Percentiles rank a stretch among this genome's conserved stretches.
phyloP scores from a whole-genome alignment of 2,888 invertebrate genomes.

The Drosophila nr. perissopoda region DNA sequence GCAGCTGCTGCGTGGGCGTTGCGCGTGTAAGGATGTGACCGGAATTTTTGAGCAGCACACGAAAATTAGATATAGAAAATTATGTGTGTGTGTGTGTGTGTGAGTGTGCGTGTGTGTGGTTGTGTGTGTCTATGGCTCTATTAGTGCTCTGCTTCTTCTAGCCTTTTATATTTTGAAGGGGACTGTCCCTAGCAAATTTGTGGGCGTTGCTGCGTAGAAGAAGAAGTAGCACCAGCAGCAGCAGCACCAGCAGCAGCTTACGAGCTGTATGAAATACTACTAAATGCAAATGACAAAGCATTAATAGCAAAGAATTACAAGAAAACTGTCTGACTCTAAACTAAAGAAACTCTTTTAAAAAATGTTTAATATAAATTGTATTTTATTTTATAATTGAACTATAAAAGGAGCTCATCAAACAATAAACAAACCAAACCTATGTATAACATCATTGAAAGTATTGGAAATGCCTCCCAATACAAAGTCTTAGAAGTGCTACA shows the following conservation, averaged over 20 bases:
- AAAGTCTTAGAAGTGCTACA: too few species aligned
- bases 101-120: conserved; percentile 3
- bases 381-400: neutral
- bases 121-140: conserved; percentile 51
- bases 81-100: conserved; percentile 10
- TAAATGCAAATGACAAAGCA: conserved; percentile 25
- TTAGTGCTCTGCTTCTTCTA: conserved; percentile 41
- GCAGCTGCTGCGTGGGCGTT: conserved; percentile 66
- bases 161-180: conserved; percentile 22
- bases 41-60: conserved; percentile 76
- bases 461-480: neutral
- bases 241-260: neutral
- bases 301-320: neutral
- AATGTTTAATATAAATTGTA: rapidly evolving
- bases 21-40: conserved; percentile 79
- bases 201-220: conserved; percentile 55
- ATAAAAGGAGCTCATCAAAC: neutral
- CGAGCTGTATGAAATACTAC: conserved; percentile 32
- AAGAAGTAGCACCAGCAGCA: conserved; percentile 3
- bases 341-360: neutral
- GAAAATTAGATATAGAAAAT: conserved; percentile 75
- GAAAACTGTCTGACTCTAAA: neutral
- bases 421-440: neutral
- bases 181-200: conserved; percentile 31
- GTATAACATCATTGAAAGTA: neutral